Conservation (phyloP, 2,888 invertebrate genomes). For the Shargacucullia verbasci region DNA sequence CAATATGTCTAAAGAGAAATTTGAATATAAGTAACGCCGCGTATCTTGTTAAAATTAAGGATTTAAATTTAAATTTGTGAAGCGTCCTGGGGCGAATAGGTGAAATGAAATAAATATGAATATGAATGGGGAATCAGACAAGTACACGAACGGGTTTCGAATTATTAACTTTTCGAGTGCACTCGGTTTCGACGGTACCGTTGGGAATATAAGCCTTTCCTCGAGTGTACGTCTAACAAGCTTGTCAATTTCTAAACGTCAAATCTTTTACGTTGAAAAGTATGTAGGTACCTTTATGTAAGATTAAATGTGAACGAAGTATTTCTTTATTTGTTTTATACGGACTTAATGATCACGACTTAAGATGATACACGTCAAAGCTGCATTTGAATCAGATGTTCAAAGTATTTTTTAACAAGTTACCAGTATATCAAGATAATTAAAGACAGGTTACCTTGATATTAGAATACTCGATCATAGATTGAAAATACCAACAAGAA, state of each 20-base stretch:
- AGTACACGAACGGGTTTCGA: constrained; percentile 82
- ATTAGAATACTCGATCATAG: no score
- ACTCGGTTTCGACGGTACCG: constrained; percentile 70
- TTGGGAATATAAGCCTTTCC: constrained; percentile 67
- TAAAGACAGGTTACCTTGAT: no score
- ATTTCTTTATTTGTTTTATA: no score
- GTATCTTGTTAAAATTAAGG: constrained; percentile 86
- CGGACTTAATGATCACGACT: no score
- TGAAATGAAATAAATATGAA: constrained; percentile 89
- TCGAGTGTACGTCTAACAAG: constrained; percentile 74
- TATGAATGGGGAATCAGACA: constrained; percentile 87
- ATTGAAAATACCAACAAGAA: no score
- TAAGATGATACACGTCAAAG: no score
- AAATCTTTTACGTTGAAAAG: constrained; percentile 47
- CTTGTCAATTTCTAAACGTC: constrained; percentile 73
- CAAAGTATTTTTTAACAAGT: no score
- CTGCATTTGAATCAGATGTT: no score
- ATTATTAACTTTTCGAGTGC: constrained; percentile 87
- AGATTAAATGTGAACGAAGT: neutral
- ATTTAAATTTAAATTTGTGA: constrained; percentile 83
- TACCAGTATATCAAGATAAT: no score
- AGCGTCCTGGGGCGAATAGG: constrained; percentile 80
- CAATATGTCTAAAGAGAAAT: constrained; percentile 65
- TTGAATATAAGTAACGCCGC: constrained; percentile 69
- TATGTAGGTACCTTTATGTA: constrained; percentile 1